A percentile compares a stretch with the other conserved stretches of the same genome.
phyloP scores from a whole-genome alignment of 2,113 vertebrate species.

The Megaptera novaeangliae region DNA sequence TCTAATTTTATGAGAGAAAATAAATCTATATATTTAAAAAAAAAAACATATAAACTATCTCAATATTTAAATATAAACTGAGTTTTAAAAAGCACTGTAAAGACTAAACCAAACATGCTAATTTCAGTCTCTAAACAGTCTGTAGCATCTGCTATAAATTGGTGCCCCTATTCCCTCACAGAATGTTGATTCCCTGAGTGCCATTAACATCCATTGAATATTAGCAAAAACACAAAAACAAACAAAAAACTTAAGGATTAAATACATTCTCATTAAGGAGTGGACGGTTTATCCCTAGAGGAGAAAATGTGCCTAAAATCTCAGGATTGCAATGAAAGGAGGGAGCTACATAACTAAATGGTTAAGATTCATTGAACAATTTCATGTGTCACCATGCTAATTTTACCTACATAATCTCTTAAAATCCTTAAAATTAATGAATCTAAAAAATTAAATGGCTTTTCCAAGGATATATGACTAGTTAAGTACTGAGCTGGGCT shows the following conservation, averaged over 20 bases:
- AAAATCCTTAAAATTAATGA: background rate
- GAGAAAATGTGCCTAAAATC: background rate
- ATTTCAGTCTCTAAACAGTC: background rate
- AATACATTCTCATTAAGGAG: background rate
- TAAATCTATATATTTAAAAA: background rate
- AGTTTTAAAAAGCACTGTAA: background rate
- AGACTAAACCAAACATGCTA: background rate
- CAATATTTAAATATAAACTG: background rate
- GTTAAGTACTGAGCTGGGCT: background rate
- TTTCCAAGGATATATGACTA: background rate
- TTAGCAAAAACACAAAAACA: background rate
- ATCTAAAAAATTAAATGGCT: background rate
- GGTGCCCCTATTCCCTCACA: background rate
- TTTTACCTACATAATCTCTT: background rate
- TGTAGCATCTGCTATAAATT: background rate
- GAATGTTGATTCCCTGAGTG: background rate
- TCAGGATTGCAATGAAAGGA: background rate
- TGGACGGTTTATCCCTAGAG: background rate
- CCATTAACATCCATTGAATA: background rate
- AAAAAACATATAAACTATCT: background rate
- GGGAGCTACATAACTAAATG: background rate
- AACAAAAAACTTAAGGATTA: background rate
- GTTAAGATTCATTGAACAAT: background rate
- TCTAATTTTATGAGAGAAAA: background rate
- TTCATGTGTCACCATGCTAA: background rate